Evolutionary conservation across 2,888 invertebrate genomes (phyloP).

Genomic region (Endomychus coccineus): DNA sequence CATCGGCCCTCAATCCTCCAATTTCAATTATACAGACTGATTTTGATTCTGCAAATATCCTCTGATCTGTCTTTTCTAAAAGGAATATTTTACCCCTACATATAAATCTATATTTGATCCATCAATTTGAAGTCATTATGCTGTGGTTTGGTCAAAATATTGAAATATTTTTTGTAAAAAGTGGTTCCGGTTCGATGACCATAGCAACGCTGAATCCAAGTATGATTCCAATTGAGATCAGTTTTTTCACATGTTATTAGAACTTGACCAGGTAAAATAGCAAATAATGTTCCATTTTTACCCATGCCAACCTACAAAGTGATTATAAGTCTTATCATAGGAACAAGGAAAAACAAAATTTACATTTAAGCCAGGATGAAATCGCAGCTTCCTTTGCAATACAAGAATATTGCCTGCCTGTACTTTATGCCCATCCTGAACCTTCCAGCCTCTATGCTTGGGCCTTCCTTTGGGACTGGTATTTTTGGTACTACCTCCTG

Average conservation of each 20-base stretch:
- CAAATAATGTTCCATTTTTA: slow-evolving; percentile 70
- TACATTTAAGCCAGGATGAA: slow-evolving; percentile 77
- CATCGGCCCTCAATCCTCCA: no score
- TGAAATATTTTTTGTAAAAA: slow-evolving; percentile 78
- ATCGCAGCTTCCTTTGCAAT: slow-evolving; percentile 60
- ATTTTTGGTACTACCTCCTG: slow-evolving; percentile 64
- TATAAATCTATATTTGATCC: slow-evolving; percentile 53
- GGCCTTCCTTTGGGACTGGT: slow-evolving; percentile 58
- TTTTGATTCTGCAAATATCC: no score
- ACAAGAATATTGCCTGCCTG: slow-evolving; percentile 60
- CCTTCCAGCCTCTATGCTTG: slow-evolving; percentile 71
- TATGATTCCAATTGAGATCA: slow-evolving; percentile 70
- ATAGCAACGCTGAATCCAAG: slow-evolving; percentile 63
- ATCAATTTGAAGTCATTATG: slow-evolving; percentile 72
- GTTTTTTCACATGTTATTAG: slow-evolving; percentile 74
- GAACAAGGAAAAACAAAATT: slow-evolving; percentile 25
- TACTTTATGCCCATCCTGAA: slow-evolving; percentile 63
- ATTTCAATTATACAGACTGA: no score
- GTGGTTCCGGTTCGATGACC: slow-evolving; percentile 54
- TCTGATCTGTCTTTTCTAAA: no score
- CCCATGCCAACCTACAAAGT: slow-evolving; percentile 71
- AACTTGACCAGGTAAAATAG: slow-evolving; percentile 72
- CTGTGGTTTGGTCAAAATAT: slow-evolving; percentile 72
- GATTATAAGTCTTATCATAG: not conserved
- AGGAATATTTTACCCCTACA: no score